These are phyloP conservation scores for Mico argentatus DNA, from an alignment of 2,797 vertebrate species.

Conservation along the genomic window DNA sequence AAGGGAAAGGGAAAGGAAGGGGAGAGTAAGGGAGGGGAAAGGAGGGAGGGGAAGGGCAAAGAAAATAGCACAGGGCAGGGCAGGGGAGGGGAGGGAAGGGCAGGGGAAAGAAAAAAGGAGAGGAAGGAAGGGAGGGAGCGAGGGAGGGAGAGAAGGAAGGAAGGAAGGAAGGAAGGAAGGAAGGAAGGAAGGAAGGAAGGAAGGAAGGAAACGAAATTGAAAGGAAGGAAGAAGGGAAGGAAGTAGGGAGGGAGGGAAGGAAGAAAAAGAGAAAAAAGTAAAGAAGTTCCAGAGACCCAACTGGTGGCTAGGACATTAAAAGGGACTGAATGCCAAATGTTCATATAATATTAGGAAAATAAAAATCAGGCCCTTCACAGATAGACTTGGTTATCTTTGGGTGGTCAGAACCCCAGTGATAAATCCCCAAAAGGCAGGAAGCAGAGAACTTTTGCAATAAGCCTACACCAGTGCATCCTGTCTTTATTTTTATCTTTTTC, in stretches of 20 bases:
- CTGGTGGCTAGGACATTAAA: neutral
- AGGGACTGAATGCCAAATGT: neutral
- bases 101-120: too few relatives aligned
- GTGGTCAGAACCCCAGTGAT: neutral
- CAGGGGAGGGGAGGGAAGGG: too few relatives aligned
- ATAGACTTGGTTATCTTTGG: neutral
- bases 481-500: neutral
- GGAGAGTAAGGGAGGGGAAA: too few relatives aligned
- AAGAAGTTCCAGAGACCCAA: neutral
- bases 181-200: fast-evolving
- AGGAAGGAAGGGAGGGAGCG: too few relatives aligned
- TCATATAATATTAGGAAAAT: neutral
- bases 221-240: neutral
- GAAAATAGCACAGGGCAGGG: too few relatives aligned
- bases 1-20: neutral
- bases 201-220: too few relatives aligned
- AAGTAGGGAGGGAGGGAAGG: fast-evolving
- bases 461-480: neutral
- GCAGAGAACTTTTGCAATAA: neutral
- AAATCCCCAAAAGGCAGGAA: neutral
- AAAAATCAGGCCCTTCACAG: neutral
- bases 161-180: fast-evolving
- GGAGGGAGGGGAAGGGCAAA: too few relatives aligned
- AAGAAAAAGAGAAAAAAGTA: neutral
- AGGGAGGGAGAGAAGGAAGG: too few relatives aligned